Evolutionary conservation across 1,140 invertebrate species (phyloP).

Genomic region (Hypothenemus hampei): DNA sequence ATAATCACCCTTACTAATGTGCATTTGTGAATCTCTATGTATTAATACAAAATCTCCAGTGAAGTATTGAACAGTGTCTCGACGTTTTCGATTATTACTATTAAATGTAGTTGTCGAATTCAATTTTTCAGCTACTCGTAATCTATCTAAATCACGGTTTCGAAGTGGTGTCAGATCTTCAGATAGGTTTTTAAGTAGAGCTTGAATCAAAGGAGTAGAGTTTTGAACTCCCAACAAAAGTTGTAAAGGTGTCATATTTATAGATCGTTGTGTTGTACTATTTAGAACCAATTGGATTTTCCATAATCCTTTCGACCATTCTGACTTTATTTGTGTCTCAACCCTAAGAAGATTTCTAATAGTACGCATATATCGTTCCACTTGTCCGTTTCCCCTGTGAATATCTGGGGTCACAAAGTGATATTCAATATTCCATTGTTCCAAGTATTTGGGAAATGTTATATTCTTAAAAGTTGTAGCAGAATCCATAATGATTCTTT

Average conservation of each 20-base stretch:
- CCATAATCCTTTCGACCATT: constrained; percentile 40
- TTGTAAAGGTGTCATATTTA: background rate
- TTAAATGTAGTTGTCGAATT: background rate
- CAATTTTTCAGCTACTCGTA: background rate
- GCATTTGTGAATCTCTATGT: background rate
- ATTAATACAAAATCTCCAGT: background rate
- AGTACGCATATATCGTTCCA: constrained; percentile 39
- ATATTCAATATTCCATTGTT: background rate
- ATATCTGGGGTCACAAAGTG: background rate
- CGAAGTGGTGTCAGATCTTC: background rate
- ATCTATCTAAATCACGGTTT: background rate
- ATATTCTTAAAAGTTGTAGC: constrained; percentile 11
- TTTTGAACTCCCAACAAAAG: background rate
- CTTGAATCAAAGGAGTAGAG: background rate
- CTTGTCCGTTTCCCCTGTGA: constrained; percentile 36
- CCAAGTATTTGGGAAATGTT: background rate
- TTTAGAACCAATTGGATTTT: constrained; percentile 41
- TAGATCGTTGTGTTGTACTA: constrained; percentile 25
- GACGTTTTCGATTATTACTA: background rate
- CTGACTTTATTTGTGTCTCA: constrained; percentile 29
- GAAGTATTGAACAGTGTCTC: background rate
- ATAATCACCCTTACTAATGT: too few species aligned
- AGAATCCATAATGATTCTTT: background rate
- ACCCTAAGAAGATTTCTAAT: constrained; percentile 37
- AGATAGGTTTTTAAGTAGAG: background rate